Evolutionary conservation across 2,888 invertebrate species (phyloP).

Genomic region (Archips crataeganus): DNA sequence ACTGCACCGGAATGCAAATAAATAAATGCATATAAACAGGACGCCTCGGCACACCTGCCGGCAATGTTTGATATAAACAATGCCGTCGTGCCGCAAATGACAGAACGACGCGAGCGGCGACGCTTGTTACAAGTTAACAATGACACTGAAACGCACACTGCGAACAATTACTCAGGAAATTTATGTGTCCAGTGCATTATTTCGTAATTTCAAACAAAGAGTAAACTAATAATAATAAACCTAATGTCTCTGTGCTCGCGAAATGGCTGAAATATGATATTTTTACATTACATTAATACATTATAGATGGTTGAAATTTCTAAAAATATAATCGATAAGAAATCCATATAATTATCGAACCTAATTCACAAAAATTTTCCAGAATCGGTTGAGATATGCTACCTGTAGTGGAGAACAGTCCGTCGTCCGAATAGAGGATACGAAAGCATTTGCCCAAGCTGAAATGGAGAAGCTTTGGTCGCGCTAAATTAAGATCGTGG

Average conservation of each 20-base stretch:
- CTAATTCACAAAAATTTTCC: too few species aligned
- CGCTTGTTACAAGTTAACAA: slow-evolving; percentile 47
- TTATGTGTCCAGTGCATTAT: not conserved
- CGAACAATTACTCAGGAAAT: not conserved
- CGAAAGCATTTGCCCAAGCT: too few species aligned
- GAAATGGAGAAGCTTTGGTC: too few species aligned
- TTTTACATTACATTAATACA: not conserved
- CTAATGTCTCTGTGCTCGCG: too few species aligned
- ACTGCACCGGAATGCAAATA: slow-evolving; percentile 83
- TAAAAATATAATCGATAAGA: too few species aligned
- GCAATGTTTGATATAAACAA: slow-evolving; percentile 78
- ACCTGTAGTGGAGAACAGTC: too few species aligned
- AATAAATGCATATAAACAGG: slow-evolving; percentile 80
- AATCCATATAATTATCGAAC: too few species aligned
- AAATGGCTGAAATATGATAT: not conserved
- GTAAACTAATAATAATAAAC: too few species aligned
- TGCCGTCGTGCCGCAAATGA: slow-evolving; percentile 68
- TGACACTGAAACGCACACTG: slow-evolving; percentile 32
- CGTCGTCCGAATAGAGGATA: too few species aligned
- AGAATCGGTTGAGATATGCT: too few species aligned
- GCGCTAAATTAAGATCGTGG: too few species aligned
- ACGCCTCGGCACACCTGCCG: slow-evolving; percentile 79
- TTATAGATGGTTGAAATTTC: too few species aligned
- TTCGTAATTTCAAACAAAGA: not conserved
- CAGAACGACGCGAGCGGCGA: slow-evolving; percentile 51